Evolutionary conservation across 2,797 vertebrate species (phyloP).

Genomic region (Thaleichthys pacificus): DNA sequence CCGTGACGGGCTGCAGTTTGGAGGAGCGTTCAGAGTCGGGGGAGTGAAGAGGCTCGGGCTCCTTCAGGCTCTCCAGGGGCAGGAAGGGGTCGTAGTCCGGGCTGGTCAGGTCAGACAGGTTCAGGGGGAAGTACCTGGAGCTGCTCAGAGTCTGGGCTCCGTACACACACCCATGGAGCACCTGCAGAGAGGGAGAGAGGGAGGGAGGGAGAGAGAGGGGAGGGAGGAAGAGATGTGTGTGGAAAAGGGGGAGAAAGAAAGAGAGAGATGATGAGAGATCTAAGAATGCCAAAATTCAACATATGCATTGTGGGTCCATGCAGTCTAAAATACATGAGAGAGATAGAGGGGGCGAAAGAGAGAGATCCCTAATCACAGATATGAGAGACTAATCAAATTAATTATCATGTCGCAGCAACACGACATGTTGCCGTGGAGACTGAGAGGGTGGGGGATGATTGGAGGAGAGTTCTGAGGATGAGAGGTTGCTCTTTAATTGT

Average conservation of each 20-base stretch:
- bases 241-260: background rate
- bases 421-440: background rate
- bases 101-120: slow-evolving; percentile 90
- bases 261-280: background rate
- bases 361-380: slow-evolving; percentile 8
- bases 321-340: background rate
- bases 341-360: background rate
- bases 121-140: slow-evolving; percentile 91
- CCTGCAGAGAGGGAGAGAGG: slow-evolving; percentile 65
- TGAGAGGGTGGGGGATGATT: background rate
- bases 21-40: slow-evolving; percentile 95
- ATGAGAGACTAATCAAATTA: slow-evolving; percentile 3
- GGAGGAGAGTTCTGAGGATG: slow-evolving; percentile 3
- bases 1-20: slow-evolving; percentile 95
- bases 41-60: slow-evolving; percentile 96
- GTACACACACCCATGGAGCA: slow-evolving; percentile 96
- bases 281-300: background rate
- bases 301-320: background rate
- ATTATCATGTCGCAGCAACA: background rate
- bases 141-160: slow-evolving; percentile 95
- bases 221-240: background rate
- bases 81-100: slow-evolving; percentile 95
- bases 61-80: slow-evolving; percentile 90
- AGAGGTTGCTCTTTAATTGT: background rate
- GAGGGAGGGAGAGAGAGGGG: background rate